Evolutionary conservation across 2,888 invertebrate genomes (phyloP).

Genomic region (Elysia crispata): DNA sequence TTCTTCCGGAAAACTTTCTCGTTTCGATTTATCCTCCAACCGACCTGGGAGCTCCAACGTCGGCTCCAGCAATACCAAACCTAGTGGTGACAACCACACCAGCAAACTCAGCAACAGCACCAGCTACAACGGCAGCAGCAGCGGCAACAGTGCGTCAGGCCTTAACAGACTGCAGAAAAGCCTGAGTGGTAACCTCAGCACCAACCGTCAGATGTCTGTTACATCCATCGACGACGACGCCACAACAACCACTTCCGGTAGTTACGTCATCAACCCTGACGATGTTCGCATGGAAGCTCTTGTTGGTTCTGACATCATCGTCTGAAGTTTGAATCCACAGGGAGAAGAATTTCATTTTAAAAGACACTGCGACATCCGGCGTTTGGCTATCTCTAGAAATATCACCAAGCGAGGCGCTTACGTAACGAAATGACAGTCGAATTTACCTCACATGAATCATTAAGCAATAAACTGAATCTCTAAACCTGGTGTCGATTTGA

Average conservation of each 20-base stretch:
- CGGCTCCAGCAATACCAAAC: not conserved
- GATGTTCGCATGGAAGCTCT: constrained; percentile 56
- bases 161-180: not conserved
- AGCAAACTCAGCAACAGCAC: not conserved
- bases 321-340: too few species aligned
- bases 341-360: too few species aligned
- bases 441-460: too few species aligned
- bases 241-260: constrained; percentile 68
- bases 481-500: too few species aligned
- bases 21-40: not conserved
- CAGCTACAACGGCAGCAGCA: not conserved
- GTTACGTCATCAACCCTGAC: constrained; percentile 65
- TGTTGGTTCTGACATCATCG: constrained; percentile 53
- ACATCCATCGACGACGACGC: constrained; percentile 65
- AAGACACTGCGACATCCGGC: too few species aligned
- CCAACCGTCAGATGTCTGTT: constrained; percentile 43
- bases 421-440: too few species aligned
- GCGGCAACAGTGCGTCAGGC: not conserved
- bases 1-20: not conserved
- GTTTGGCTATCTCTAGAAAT: too few species aligned
- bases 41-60: not conserved
- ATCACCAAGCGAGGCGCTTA: too few species aligned
- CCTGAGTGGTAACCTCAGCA: not conserved
- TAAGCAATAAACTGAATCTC: too few species aligned
- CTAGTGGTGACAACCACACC: constrained; percentile 15